A percentile compares a stretch with the other conserved stretches of the same genome.
Conservation (phyloP, 1,140 invertebrate genomes). For the Drosophila nikananu region DNA sequence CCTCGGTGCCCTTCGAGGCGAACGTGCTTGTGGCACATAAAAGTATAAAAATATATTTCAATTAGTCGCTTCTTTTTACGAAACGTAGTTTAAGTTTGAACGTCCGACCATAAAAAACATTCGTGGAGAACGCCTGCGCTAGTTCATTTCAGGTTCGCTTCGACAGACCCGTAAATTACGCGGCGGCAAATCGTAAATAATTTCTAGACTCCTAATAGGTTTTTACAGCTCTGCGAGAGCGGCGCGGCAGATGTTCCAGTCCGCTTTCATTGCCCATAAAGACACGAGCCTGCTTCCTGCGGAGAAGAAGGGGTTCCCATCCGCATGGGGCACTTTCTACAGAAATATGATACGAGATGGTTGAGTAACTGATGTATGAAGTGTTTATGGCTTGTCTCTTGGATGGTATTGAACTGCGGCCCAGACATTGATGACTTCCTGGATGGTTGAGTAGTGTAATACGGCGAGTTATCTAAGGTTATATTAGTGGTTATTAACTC, state of each 20-base stretch:
- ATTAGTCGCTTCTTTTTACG: constrained; percentile 69
- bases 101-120: constrained; percentile 68
- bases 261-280: constrained; percentile 53
- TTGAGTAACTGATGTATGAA: constrained; percentile 11
- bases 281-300: constrained; percentile 29
- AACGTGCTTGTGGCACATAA: constrained; percentile 62
- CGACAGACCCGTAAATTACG: constrained; percentile 74
- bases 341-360: constrained; percentile 30
- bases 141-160: constrained; percentile 63
- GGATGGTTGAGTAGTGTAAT: neutral
- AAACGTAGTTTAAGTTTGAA: constrained; percentile 50
- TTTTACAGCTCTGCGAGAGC: constrained; percentile 42
- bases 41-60: constrained; percentile 75
- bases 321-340: constrained; percentile 2
- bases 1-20: constrained; percentile 12
- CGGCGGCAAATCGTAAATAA: constrained; percentile 74
- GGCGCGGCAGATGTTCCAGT: constrained; percentile 60
- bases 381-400: constrained; percentile 33
- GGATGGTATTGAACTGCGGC: neutral
- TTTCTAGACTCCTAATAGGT: constrained; percentile 73
- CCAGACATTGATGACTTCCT: neutral
- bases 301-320: constrained; percentile 16
- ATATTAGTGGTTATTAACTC: neutral
- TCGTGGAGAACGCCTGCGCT: constrained; percentile 51
- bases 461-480: neutral